Evolutionary conservation across 2,797 vertebrate species (phyloP), one percentile per base, ranked within the genome.

Genomic region (Rhinoraja longicauda): DNA sequence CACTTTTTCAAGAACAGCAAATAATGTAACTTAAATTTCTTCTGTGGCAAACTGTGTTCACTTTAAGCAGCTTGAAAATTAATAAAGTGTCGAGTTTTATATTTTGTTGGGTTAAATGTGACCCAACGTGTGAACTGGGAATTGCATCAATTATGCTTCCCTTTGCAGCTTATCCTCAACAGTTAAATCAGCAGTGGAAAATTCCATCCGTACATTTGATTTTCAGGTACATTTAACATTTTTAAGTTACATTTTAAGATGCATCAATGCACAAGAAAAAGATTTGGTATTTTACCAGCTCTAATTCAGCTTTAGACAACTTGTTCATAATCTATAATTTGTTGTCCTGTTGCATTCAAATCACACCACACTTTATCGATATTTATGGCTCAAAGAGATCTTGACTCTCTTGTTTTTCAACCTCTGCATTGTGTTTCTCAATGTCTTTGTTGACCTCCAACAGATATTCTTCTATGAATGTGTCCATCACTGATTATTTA

Each of bases 391-490:
- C 98, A 93, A 99, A 99, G 94, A 99, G 97, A 95, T 99, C 98
- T 0, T 97, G 96, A 93, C 97, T 97, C 1, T 95, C 96, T 95
- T 98, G 97, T 94, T 97, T 97, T 93, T 99, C 98, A 95, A 98
- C 95, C 93, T 99, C 97, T 19, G 94, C 96, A 96, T 99, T 99
- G 96, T 98, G 99, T 8, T 94, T 96, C 94, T 99, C 98, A 0
- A 99, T 98, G 94, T 98, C 98, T 93, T 96, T 95, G 96, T 99
- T 99, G 94, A 96, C 97, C 94, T 98, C 97, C 26, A 97, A 95
- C 92, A 99, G 93, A 90, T 99, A 99, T 94, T 99, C 98, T 0
- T 97, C 96, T 94, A 99, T 98, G 94, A 99, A 99, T 84, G 97
- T 96, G 84, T 98, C 98, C 98, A 99, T 99, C 94, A 98, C 98